phyloP scores from a whole-genome alignment of 2,797 vertebrate species.

The Leptoclinus maculatus region DNA sequence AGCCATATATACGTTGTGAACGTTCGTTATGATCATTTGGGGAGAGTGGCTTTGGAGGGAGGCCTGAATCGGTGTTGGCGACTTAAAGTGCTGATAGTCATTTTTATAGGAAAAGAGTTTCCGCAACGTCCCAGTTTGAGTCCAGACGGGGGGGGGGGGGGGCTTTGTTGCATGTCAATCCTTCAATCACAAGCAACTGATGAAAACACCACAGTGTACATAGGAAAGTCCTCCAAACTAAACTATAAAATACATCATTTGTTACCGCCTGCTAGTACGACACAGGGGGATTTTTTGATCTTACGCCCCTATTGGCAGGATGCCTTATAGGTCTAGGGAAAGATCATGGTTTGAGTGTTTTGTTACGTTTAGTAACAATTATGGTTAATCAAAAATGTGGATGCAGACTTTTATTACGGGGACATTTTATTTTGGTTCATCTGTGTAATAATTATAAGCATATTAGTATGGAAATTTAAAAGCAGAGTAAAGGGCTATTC shows the following conservation, averaged over 20 bases:
- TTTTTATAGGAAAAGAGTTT: neutral
- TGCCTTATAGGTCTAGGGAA: neutral
- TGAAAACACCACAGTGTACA: neutral
- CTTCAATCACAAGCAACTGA: neutral
- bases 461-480: constrained; percentile 9
- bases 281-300: neutral
- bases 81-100: neutral
- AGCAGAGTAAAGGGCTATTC: constrained; percentile 23
- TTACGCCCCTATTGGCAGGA: neutral
- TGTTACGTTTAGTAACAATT: neutral
- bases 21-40: neutral
- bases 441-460: constrained; percentile 2
- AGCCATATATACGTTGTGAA: neutral
- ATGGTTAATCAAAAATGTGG: neutral
- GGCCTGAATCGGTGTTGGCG: neutral
- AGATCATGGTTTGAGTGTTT: neutral
- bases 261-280: neutral
- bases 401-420: no score
- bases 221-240: neutral
- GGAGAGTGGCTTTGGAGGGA: neutral
- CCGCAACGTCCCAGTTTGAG: neutral
- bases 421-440: neutral
- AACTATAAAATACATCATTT: neutral
- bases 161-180: neutral
- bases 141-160: neutral